Base-by-base conservation (phyloP, 2,888 invertebrate species). In the Leucozona laternaria region DNA sequence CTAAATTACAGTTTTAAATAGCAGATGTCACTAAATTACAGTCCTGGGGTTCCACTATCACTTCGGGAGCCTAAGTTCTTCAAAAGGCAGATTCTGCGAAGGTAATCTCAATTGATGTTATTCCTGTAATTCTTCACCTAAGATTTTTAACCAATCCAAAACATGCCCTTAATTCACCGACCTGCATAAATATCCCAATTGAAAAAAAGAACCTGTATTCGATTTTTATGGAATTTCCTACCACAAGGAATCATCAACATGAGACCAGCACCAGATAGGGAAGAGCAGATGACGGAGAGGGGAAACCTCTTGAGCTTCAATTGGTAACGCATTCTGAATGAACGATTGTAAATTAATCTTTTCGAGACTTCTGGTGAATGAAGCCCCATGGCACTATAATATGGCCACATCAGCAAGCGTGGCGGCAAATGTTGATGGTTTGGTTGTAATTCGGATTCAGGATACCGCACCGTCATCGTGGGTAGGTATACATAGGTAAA, bases 271-370 rank as follows among this genome's bases (percentile, higher is more conserved):
- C 3, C 45, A 10, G 17, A 8, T 43, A 43, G n/a, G n/a, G n/a
- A 11, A 22, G 25, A 13, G 25, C 7, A 50, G 22, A 15, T 22
- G 22, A 50, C 2, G 22, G 22, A 11, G 48, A 17, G 40, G 25
- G 5, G 43, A 57, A 64, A 72, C 64, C 72, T 64, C 22, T 60
- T 20, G 20, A 40, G 60, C 22, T 15, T 37, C 15, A 11, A 31
- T 50, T 57, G 17, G 17, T 45, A 64, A 43, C 28, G 37, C 64
- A 43, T 13, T 58, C 48, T 31, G 45, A 85, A 70, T 77, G 72
- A 81, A 78, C 82, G 73, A 77, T 77, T 85, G 80, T 77, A 73
- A 72, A 85, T 60, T 66, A 85, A 80, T 77, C 60, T 81, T 70
- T 77, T 73, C 77, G 81, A 85, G 70, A 77, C 62, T 31, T 45